Base-by-base conservation (phyloP, 2,113 vertebrate genomes). In the Myocastor coypus region DNA sequence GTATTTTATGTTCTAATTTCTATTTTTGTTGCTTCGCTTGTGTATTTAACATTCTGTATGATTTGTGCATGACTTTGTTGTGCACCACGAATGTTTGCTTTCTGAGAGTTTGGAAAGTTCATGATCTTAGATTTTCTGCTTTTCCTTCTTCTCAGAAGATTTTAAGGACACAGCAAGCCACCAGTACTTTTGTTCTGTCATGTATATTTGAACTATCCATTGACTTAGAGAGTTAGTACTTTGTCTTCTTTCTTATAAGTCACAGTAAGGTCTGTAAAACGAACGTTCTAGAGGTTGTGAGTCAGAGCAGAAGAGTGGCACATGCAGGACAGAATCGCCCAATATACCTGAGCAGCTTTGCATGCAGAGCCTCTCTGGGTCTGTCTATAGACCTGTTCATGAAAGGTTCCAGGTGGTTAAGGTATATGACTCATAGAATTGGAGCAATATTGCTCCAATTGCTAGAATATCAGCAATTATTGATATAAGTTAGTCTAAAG, bases 61-160 rank as follows among this genome's bases (percentile, higher is more conserved):
- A 92, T 80, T 87, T 83, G 68, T 61, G 37, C 9, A 32, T 87
- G 52, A 87, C 42, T 87, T 90, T 89, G 50, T 87, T 83, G 68
- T 55, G 1, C 3, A 46, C 13, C 34, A 32, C 90, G 46, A 84
- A 73, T 92, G 34, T 87, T 84, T 89, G 61, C 40, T 87, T 81
- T 87, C 46, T n/a, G 55, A 66, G n/a, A 81, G 22, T 83, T 82
- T 80, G 11, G 22, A 66, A 20, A 22, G 1, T 86, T 94, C 50
- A 81, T 34, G 14, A 40, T 71, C 34, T 83, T 94, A 28, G 46
- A 22, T 63, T 92, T 94, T 80, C n/a, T 59, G 10, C 16, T 22
- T 77, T 20, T 52, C 37, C 16, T 83, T 94, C 34, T 92, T 50
- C 87, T 77, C 71, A 89, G 9, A 77, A 81, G 8, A 6, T 86